phyloP scores from a whole-genome alignment of 1,140 invertebrate genomes.

The Drosophila ananassae region DNA sequence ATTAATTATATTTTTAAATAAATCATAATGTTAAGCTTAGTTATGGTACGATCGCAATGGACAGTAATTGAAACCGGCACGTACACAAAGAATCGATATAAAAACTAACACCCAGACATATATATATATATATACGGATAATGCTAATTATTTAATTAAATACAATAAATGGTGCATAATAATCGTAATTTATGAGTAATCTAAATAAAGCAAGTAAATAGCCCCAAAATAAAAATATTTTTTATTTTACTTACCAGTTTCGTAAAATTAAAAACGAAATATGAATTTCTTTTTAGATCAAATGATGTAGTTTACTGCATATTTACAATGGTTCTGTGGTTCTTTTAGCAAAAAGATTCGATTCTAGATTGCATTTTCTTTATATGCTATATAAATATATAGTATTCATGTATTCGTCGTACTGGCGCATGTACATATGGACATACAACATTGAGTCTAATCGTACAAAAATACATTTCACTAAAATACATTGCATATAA shows the following conservation, averaged over 20 bases:
- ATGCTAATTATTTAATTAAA: slow-evolving; percentile 65
- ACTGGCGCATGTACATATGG: slow-evolving; percentile 38
- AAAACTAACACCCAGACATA: slow-evolving; percentile 33
- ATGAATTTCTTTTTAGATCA: slow-evolving; percentile 24
- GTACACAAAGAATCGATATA: slow-evolving; percentile 23
- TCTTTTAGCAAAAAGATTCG: slow-evolving; percentile 52
- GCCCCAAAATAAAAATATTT: slow-evolving; percentile 3
- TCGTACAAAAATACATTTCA: slow-evolving; percentile 81
- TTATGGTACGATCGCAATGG: slow-evolving; percentile 4
- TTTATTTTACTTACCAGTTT: neutral
- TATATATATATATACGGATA: slow-evolving; percentile 31
- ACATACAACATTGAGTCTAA: slow-evolving; percentile 50
- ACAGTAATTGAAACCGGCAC: slow-evolving; percentile 12
- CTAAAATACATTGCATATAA: slow-evolving; percentile 77
- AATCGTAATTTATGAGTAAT: slow-evolving; percentile 56
- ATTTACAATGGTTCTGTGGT: slow-evolving; percentile 30
- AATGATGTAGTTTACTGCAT: slow-evolving; percentile 54
- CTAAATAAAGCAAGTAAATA: slow-evolving; percentile 46
- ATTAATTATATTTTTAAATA: slow-evolving; percentile 35
- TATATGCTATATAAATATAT: slow-evolving; percentile 44
- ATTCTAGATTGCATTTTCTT: slow-evolving; percentile 46
- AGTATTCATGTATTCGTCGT: slow-evolving; percentile 36
- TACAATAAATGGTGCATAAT: slow-evolving; percentile 75
- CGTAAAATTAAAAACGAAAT: neutral
- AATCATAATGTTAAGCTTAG: slow-evolving; percentile 18